Evolutionary conservation across 64 coral and sea anemone species (phyloP).

Genomic region (Orbicella faveolata): DNA sequence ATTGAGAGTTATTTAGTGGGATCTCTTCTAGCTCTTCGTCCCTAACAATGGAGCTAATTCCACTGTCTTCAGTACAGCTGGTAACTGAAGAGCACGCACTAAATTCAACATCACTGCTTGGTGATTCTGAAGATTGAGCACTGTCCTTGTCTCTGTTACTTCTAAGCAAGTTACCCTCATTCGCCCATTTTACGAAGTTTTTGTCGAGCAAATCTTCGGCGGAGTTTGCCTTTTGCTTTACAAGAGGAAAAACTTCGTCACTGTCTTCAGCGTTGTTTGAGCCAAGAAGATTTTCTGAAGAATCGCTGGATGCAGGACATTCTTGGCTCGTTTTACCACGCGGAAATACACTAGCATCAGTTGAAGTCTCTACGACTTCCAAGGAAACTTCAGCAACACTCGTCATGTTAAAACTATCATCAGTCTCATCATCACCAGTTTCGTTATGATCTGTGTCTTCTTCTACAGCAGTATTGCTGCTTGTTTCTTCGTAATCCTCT

Average conservation of each 20-base stretch:
- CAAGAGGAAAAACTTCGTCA: conserved; percentile 16
- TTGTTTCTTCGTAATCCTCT: background rate
- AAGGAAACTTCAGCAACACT: background rate
- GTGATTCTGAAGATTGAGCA: conserved; percentile 71
- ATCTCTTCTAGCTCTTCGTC: conserved; percentile 94
- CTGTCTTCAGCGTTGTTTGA: conserved; percentile 16
- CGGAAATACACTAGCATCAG: background rate
- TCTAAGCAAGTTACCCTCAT: background rate
- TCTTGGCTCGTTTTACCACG: conserved; percentile 2
- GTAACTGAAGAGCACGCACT: conserved; percentile 80
- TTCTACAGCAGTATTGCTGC: background rate
- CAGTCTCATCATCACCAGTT: too few relatives aligned
- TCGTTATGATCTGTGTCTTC: conserved; percentile 1
- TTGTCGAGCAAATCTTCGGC: conserved; percentile 16
- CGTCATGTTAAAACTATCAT: background rate
- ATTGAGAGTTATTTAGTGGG: conserved; percentile 67
- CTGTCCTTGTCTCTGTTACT: conserved; percentile 47
- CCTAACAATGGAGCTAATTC: conserved; percentile 82
- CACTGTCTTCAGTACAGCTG: conserved; percentile 91
- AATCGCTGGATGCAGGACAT: background rate
- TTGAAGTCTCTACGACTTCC: background rate
- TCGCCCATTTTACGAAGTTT: conserved; percentile 26
- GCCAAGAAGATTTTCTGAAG: background rate
- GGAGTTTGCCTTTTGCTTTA: background rate
- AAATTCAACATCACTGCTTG: conserved; percentile 87